Evolutionary conservation across 2,888 invertebrate genomes (phyloP).

Genomic region (Acleris holmiana): DNA sequence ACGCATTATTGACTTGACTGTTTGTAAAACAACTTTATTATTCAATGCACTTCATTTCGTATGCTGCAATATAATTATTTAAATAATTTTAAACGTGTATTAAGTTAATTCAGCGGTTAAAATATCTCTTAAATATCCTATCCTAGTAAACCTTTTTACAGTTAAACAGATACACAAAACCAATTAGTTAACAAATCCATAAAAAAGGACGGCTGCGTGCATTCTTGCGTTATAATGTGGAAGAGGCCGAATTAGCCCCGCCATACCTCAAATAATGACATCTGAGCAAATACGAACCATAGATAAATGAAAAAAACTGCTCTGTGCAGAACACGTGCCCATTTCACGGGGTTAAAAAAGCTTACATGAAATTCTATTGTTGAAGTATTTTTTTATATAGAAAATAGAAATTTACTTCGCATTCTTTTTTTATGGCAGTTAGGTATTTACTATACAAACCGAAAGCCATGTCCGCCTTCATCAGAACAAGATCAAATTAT

Average conservation of each 20-base stretch:
- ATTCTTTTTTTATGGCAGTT: too few relatives aligned
- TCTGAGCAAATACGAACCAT: constrained; percentile 61
- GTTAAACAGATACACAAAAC: constrained; percentile 47
- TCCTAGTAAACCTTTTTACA: constrained; percentile 10
- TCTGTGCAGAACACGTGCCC: constrained; percentile 20
- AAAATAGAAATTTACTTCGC: not conserved
- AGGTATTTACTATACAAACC: too few relatives aligned
- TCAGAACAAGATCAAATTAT: too few relatives aligned
- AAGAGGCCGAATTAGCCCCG: constrained; percentile 52
- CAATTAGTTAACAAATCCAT: constrained; percentile 50
- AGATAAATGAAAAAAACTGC: constrained; percentile 40
- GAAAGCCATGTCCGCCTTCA: too few relatives aligned
- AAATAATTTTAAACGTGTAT: not conserved
- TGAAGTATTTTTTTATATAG: too few relatives aligned
- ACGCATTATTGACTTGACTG: too few relatives aligned
- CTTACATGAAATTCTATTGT: not conserved
- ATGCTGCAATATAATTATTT: too few relatives aligned
- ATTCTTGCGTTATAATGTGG: constrained; percentile 58
- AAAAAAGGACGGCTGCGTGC: constrained; percentile 65
- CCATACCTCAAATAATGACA: constrained; percentile 67
- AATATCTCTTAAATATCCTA: too few relatives aligned
- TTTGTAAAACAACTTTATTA: too few relatives aligned
- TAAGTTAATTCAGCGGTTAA: not conserved
- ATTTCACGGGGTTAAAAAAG: not conserved
- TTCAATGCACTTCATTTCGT: too few relatives aligned